These are phyloP conservation scores for Acrobasis consociella DNA, from an alignment of 2,888 invertebrate species.

Conservation along the genomic window DNA sequence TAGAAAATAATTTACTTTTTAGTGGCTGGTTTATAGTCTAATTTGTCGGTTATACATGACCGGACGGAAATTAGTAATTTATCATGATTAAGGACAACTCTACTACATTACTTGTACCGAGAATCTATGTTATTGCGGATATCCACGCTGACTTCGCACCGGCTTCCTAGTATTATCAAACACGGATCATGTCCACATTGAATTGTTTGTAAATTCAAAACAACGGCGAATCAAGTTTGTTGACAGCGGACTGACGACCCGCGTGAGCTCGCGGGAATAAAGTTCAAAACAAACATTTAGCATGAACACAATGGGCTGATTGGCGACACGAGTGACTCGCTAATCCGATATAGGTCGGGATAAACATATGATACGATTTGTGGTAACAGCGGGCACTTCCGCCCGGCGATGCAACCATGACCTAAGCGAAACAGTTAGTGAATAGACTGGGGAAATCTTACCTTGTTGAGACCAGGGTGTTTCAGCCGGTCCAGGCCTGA, in stretches of 20 bases:
- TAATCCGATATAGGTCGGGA: conserved; percentile 33
- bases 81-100: neutral
- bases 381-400: conserved; percentile 48
- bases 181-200: neutral
- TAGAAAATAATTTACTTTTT: no score
- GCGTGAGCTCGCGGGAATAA: conserved; percentile 52
- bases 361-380: conserved; percentile 39
- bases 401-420: conserved; percentile 55
- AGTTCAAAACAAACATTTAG: conserved; percentile 56
- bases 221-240: conserved; percentile 44
- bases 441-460: conserved; percentile 44
- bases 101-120: neutral
- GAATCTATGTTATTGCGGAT: conserved; percentile 6
- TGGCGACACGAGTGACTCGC: neutral
- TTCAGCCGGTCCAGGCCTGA: conserved; percentile 86
- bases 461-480: conserved; percentile 88
- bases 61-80: neutral
- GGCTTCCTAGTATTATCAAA: conserved; percentile 10
- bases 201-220: conserved; percentile 20
- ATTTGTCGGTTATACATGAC: neutral
- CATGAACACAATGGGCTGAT: conserved; percentile 41
- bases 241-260: conserved; percentile 43
- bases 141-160: neutral
- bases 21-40: no score
- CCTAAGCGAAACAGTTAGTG: conserved; percentile 48